A percentile compares a stretch with the other conserved stretches of the same genome.
phyloP scores from a whole-genome alignment of 2,888 invertebrate genomes.

The Cryptocephalus moraei region DNA sequence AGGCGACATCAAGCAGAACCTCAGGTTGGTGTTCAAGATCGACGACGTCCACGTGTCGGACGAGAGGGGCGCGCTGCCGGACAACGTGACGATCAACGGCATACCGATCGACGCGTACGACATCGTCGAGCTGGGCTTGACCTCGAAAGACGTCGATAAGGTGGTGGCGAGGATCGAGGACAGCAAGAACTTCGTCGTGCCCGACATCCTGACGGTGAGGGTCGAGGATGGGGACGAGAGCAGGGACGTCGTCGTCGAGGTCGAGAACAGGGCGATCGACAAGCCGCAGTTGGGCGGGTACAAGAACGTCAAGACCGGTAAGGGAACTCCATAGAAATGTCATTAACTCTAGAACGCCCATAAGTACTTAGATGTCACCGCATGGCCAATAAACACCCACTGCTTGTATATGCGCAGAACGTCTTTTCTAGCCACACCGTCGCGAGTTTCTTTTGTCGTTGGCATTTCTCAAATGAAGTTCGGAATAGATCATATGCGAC shows the following conservation, averaged over 20 bases:
- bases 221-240: conserved; percentile 38
- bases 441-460: too few relatives aligned
- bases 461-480: too few relatives aligned
- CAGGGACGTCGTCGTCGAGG: conserved; percentile 46
- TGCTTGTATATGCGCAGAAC: too few relatives aligned
- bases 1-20: conserved; percentile 44
- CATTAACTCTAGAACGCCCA: too few relatives aligned
- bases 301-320: conserved; percentile 52
- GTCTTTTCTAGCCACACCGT: too few relatives aligned
- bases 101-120: too few relatives aligned
- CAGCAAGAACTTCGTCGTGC: conserved; percentile 31
- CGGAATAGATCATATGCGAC: too few relatives aligned
- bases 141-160: too few relatives aligned
- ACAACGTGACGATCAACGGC: conserved; percentile 13
- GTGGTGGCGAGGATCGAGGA: conserved; percentile 8
- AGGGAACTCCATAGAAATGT: too few relatives aligned
- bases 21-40: conserved; percentile 48
- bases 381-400: too few relatives aligned
- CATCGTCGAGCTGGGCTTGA: too few relatives aligned
- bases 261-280: conserved; percentile 46
- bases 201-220: conserved; percentile 47
- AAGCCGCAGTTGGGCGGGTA: conserved; percentile 81
- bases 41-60: conserved; percentile 42
- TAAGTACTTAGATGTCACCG: too few relatives aligned
- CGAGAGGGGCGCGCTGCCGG: conserved; percentile 36